Evolutionary conservation across 2,888 invertebrate species (phyloP).

Genomic region (Nomada hirtipes): DNA sequence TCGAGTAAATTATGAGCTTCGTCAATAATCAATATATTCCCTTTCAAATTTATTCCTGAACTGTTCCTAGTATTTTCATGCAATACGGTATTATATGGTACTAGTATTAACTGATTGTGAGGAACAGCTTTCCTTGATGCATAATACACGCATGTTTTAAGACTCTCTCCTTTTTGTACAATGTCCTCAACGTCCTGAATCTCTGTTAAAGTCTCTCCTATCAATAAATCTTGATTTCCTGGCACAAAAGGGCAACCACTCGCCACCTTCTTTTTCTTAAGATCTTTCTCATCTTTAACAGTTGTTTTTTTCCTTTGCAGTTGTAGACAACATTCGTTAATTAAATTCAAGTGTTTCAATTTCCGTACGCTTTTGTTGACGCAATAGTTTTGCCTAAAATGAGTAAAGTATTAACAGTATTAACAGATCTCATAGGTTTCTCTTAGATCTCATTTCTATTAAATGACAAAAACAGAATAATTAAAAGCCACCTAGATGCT

Average conservation of each 20-base stretch:
- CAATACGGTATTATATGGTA: conserved; percentile 92
- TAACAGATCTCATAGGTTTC: neutral
- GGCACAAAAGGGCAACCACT: conserved; percentile 88
- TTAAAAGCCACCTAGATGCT: conserved; percentile 89
- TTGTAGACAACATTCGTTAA: conserved; percentile 96
- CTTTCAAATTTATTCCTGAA: conserved; percentile 87
- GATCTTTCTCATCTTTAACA: conserved; percentile 87
- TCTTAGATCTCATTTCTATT: too few relatives aligned
- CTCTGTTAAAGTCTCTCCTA: conserved; percentile 88
- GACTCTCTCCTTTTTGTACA: conserved; percentile 88
- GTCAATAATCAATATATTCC: conserved; percentile 94
- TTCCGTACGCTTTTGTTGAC: conserved; percentile 92
- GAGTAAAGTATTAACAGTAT: neutral
- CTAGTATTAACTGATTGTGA: conserved; percentile 92
- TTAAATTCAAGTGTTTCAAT: conserved; percentile 90
- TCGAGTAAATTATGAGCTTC: conserved; percentile 99
- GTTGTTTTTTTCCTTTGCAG: conserved; percentile 89
- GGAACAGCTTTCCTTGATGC: conserved; percentile 92
- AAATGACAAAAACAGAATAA: too few relatives aligned
- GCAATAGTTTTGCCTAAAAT: conserved; percentile 91
- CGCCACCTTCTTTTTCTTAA: conserved; percentile 88
- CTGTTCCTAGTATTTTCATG: conserved; percentile 90
- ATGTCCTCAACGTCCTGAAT: conserved; percentile 96
- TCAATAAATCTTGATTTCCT: conserved; percentile 86
- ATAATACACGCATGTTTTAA: conserved; percentile 97